These are phyloP conservation scores for Macaca nemestrina DNA, from an alignment of 2,113 vertebrate genomes.

Conservation along the genomic window DNA sequence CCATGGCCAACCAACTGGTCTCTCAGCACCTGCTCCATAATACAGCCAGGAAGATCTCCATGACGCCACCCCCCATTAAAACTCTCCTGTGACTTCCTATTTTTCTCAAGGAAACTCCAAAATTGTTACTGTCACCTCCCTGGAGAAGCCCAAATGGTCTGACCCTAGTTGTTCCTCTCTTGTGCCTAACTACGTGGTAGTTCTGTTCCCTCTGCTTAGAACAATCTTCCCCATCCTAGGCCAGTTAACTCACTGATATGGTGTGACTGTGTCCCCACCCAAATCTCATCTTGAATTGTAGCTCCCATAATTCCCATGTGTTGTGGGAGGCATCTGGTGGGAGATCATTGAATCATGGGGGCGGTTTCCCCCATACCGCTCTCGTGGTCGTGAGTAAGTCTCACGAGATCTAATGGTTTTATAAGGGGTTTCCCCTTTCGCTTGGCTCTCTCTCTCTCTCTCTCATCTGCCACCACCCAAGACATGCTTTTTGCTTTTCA, in stretches of 20 bases:
- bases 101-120: not conserved
- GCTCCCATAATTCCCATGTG: too few species aligned
- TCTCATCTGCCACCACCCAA: too few species aligned
- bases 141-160: not conserved
- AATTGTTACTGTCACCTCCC: not conserved
- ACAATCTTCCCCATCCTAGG: not conserved
- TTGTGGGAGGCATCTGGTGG: too few species aligned
- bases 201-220: not conserved
- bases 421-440: too few species aligned
- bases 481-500: too few species aligned
- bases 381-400: too few species aligned
- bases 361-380: too few species aligned
- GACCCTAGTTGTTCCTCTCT: not conserved
- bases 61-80: not conserved
- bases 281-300: too few species aligned
- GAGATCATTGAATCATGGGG: too few species aligned
- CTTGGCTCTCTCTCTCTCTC: too few species aligned
- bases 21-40: accelerated
- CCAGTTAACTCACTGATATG: not conserved
- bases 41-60: not conserved
- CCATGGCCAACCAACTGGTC: not conserved
- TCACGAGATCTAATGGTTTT: too few species aligned
- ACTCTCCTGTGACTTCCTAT: not conserved
- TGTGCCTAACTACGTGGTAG: not conserved
- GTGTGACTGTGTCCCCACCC: too few species aligned